A percentile compares a stretch with the other conserved stretches of the same genome.
Conservation (phyloP, 2,797 vertebrate genomes). For the Leucoraja ocellata region DNA sequence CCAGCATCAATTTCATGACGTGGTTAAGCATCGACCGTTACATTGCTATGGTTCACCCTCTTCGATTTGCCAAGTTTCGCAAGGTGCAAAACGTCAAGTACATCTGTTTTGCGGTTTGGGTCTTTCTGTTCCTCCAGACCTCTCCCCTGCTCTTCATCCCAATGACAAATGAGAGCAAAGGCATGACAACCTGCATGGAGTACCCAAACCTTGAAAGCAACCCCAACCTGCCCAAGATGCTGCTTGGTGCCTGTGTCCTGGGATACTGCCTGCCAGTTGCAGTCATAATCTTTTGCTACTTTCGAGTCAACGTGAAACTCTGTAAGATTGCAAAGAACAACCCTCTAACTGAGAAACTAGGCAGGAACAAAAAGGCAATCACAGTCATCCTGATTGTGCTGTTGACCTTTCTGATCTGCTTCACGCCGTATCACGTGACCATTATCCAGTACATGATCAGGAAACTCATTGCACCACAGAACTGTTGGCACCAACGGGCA, state of each 20-base stretch:
- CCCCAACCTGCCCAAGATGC: slow-evolving; percentile 50
- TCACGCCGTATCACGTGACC: slow-evolving; percentile 73
- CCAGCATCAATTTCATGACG: slow-evolving; percentile 75
- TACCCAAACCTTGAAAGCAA: slow-evolving; percentile 61
- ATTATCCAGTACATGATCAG: slow-evolving; percentile 68
- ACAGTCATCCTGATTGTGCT: slow-evolving; percentile 59
- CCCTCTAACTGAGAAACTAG: slow-evolving; percentile 51
- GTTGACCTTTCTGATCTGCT: slow-evolving; percentile 63
- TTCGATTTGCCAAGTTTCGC: slow-evolving; percentile 52
- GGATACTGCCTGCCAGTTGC: slow-evolving; percentile 65
- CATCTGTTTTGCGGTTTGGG: slow-evolving; percentile 64
- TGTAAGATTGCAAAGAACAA: slow-evolving; percentile 58
- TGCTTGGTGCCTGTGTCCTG: slow-evolving; percentile 58
- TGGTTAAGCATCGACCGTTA: slow-evolving; percentile 74
- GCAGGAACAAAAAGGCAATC: slow-evolving; percentile 60
- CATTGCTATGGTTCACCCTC: slow-evolving; percentile 67
- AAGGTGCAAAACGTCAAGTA: slow-evolving; percentile 53
- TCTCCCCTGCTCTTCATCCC: slow-evolving; percentile 60
- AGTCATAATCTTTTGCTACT: slow-evolving; percentile 67
- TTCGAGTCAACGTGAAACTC: slow-evolving; percentile 66
- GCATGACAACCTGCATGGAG: slow-evolving; percentile 71
- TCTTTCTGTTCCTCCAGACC: slow-evolving; percentile 59
- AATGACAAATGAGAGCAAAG: slow-evolving; percentile 49
- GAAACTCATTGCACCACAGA: slow-evolving; percentile 52
- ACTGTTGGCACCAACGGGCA: slow-evolving; percentile 58